Base-by-base conservation (phyloP, 2,888 invertebrate species). In the Pristionchus japonicus region DNA sequence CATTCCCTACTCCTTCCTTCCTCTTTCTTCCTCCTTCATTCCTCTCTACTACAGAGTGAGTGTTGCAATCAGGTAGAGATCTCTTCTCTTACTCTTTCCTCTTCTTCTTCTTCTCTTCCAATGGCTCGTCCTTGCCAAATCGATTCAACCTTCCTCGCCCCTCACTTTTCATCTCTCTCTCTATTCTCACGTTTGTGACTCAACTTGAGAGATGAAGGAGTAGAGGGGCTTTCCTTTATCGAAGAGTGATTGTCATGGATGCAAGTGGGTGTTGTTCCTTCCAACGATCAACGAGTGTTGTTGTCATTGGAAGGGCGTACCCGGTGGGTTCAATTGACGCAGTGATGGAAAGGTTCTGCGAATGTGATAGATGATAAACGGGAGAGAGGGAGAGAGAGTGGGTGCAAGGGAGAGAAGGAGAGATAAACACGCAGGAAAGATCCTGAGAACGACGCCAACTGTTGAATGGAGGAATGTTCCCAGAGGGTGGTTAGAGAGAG, bases 71-170 rank as follows among this genome's bases (percentile, higher is more conserved):
- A 40, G 40, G n/a, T 34, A 74, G 74, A n/a, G n/a, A n/a, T 17
- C 37, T 34, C 70, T 34, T 70, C 31, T 74, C 74, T 40, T 74
- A n/a, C n/a, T n/a, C 43, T 40, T n/a, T 40, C 13, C 37, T 74
- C 74, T 40, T 40, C 74, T 23, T 40, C 23, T 34, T 74, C n/a
- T n/a, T n/a, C n/a, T n/a, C n/a, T n/a, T n/a, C n/a, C n/a, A n/a
- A n/a, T n/a, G n/a, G n/a, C 20, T n/a, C 74, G 74, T 17, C 74
- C 40, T 40, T 40, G 40, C 40, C 74, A 40, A 43, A 74, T 74
- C 74, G 74, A 74, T 74, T 40, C 43, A 74, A 74, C 74, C 74
- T 74, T 74, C 74, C 74, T 74, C n/a, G n/a, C n/a, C 43, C 0
- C 74, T 40, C 40, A 74, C 74, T 74, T 40, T 40, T 40, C 74